Conservation (phyloP, 2,888 invertebrate species). For the Lycocerus yunnanus region DNA sequence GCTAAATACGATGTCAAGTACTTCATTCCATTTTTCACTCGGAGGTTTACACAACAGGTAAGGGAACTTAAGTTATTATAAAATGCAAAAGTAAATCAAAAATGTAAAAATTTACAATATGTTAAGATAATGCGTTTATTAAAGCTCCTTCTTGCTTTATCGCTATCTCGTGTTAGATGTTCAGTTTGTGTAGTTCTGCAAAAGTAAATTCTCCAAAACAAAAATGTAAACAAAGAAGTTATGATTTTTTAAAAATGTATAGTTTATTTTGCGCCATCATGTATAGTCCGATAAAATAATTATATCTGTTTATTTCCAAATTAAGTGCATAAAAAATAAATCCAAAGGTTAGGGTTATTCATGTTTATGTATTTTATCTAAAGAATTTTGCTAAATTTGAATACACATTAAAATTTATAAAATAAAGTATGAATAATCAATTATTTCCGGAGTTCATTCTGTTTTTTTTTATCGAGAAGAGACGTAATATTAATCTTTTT, state of each 20-base stretch:
- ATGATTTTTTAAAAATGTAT: no score
- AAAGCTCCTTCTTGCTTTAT: no score
- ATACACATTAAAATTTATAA: neutral
- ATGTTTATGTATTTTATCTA: neutral
- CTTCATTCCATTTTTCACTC: constrained; percentile 94
- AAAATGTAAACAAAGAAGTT: no score
- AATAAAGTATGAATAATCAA: neutral
- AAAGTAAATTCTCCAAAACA: no score
- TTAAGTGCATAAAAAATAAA: neutral
- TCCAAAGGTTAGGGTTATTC: neutral
- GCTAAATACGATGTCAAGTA: constrained; percentile 91
- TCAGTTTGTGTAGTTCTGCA: no score
- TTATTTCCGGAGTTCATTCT: neutral
- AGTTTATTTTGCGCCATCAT: no score
- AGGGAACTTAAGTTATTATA: no score
- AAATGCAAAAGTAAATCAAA: no score
- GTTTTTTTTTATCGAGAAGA: neutral
- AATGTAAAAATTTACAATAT: no score
- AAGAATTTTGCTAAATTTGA: neutral
- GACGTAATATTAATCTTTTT: neutral
- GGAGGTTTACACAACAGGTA: constrained; percentile 93
- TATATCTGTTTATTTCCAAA: neutral
- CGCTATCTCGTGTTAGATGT: no score
- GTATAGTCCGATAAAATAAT: neutral
- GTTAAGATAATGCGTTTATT: no score